Conservation (phyloP, 2,888 invertebrate genomes). For the Metopia argyrocephala region DNA sequence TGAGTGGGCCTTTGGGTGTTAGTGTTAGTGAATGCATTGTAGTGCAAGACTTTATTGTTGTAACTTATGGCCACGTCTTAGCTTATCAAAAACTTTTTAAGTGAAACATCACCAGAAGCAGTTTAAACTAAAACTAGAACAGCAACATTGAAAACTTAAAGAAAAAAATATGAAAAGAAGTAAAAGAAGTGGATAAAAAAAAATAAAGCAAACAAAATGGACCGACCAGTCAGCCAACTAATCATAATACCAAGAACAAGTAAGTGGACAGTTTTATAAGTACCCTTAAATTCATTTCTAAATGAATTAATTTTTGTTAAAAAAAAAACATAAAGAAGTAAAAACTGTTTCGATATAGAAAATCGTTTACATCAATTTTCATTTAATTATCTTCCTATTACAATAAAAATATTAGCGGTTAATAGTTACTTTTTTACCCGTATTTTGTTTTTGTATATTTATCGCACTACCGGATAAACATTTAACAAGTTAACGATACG, state of each 20-base stretch:
- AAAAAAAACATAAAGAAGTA: not conserved
- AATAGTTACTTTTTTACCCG: too few relatives aligned
- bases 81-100: conserved; percentile 39
- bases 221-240: conserved; percentile 1
- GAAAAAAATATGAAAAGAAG: conserved; percentile 5
- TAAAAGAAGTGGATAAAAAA: conserved; percentile 11
- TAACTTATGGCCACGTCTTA: conserved; percentile 28
- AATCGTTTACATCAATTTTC: too few relatives aligned
- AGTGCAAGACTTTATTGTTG: not conserved
- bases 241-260: not conserved
- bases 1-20: too few relatives aligned
- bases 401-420: too few relatives aligned
- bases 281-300: not conserved
- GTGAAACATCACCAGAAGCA: conserved; percentile 31
- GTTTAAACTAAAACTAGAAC: conserved; percentile 5
- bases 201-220: not conserved
- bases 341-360: too few relatives aligned
- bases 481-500: too few relatives aligned
- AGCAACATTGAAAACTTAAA: not conserved
- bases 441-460: too few relatives aligned
- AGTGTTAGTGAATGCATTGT: not conserved
- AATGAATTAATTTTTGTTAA: not conserved
- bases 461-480: too few relatives aligned
- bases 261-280: conserved; percentile 10
- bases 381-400: too few relatives aligned